Conservation (phyloP, 2,797 vertebrate species). For the Apogon hyalosoma region DNA sequence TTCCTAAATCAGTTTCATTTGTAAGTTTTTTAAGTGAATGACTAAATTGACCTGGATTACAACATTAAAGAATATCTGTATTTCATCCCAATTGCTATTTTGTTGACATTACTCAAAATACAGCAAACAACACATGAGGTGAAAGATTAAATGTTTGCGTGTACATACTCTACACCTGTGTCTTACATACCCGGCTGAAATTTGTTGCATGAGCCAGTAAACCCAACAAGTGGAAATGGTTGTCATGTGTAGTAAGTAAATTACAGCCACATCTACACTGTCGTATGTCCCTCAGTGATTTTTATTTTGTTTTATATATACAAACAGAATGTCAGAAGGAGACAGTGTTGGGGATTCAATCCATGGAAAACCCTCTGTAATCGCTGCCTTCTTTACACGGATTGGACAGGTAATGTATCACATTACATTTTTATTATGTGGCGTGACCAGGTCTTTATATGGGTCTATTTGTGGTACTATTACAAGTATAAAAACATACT, state of each 20-base stretch:
- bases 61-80: no score
- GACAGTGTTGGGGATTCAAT: constrained; percentile 96
- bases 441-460: no score
- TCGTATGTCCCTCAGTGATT: no score
- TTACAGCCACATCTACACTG: no score
- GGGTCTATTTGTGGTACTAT: no score
- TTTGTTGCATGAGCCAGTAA: not conserved
- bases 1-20: not conserved
- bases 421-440: no score
- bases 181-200: not conserved
- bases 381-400: constrained; percentile 92
- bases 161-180: not conserved
- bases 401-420: constrained; percentile 90
- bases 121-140: not conserved
- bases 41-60: no score
- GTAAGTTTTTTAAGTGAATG: not conserved
- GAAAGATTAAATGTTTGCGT: not conserved
- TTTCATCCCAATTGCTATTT: no score
- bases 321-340: constrained; percentile 96
- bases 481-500: no score
- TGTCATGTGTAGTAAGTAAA: not conserved
- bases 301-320: no score
- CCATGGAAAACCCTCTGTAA: constrained; percentile 94
- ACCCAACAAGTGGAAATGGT: not conserved
- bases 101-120: not conserved